Conservation (phyloP, 2,797 vertebrate genomes). For the Carduelis carduelis region DNA sequence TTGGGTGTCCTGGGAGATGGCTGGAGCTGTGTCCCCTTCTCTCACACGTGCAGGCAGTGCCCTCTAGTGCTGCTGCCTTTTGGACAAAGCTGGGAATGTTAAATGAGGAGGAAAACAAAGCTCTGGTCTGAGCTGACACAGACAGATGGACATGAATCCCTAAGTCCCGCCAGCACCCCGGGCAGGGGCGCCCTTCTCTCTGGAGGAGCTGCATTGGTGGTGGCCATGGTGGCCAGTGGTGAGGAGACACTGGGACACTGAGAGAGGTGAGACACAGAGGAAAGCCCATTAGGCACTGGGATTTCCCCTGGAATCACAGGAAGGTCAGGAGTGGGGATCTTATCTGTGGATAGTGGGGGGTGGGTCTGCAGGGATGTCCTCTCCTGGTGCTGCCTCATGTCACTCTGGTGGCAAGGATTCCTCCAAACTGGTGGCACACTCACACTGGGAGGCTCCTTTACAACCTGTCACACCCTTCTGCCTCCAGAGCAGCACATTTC, state of each 20-base stretch:
- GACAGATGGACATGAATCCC: fast-evolving
- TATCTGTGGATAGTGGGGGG: no score
- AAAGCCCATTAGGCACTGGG: not conserved
- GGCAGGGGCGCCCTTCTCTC: not conserved
- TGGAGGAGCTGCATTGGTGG: not conserved
- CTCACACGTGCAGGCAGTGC: constrained; percentile 65
- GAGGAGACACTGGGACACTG: not conserved
- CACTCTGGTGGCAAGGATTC: not conserved
- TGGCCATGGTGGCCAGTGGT: not conserved
- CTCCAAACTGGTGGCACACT: not conserved
- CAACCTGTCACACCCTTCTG: not conserved
- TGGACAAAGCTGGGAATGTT: not conserved
- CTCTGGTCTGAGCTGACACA: fast-evolving
- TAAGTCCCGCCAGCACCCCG: not conserved
- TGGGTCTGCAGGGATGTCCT: not conserved
- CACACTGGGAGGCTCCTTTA: not conserved
- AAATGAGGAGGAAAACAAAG: not conserved
- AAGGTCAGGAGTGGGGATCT: not conserved
- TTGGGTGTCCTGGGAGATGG: not conserved
- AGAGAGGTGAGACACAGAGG: not conserved
- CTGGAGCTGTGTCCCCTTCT: not conserved
- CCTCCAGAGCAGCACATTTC: not conserved
- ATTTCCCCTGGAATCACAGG: not conserved
- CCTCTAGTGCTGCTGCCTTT: constrained; percentile 73
- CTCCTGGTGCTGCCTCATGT: not conserved